phyloP scores from a whole-genome alignment of 2,797 vertebrate species.

The Australoheros facetus region DNA sequence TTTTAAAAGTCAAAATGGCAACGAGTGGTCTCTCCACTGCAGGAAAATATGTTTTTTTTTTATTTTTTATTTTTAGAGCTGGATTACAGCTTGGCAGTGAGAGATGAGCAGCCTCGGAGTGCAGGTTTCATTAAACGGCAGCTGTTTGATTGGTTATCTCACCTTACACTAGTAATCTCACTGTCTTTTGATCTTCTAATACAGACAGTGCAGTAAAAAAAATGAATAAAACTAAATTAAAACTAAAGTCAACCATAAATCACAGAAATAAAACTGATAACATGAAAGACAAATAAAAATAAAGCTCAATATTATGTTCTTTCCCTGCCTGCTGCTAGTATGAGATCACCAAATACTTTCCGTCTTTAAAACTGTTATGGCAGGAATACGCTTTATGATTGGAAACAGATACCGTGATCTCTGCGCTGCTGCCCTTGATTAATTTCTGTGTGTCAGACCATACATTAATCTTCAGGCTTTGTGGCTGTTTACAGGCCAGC shows the following conservation, averaged over 20 bases:
- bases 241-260: neutral
- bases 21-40: neutral
- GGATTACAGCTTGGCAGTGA: neutral
- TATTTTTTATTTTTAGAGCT: neutral
- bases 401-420: conserved; percentile 48
- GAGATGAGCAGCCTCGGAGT: neutral
- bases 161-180: neutral
- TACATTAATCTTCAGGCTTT: conserved; percentile 35
- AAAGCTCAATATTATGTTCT: conserved; percentile 17
- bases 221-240: neutral
- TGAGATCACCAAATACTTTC: conserved; percentile 61
- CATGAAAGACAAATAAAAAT: neutral
- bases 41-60: neutral
- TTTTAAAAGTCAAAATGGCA: neutral
- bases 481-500: conserved; percentile 30
- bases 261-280: neutral
- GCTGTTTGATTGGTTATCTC: neutral
- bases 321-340: conserved; percentile 2
- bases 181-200: neutral
- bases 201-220: neutral
- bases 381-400: conserved; percentile 40
- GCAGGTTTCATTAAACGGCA: neutral
- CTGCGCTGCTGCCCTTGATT: conserved; percentile 32
- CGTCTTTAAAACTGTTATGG: conserved; percentile 37
- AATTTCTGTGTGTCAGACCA: conserved; percentile 30